Conservation (phyloP, 1,140 invertebrate genomes). For the Magallana ariakensis region DNA sequence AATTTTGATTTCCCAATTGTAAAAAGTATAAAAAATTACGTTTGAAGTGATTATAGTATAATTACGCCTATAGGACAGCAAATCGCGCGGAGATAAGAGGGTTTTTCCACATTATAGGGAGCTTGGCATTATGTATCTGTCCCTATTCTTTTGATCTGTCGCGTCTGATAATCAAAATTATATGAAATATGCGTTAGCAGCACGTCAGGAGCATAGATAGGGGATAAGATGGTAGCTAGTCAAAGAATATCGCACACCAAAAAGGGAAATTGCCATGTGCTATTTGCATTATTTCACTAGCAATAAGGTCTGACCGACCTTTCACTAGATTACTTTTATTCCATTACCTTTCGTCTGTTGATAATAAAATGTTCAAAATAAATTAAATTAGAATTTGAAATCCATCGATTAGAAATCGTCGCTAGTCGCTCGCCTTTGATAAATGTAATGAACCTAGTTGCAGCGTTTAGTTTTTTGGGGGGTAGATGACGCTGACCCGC, state of each 20-base stretch:
- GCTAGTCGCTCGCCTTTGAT: background rate
- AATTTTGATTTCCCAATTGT: conserved; percentile 38
- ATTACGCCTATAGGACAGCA: conserved; percentile 27
- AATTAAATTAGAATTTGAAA: conserved; percentile 39
- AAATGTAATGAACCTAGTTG: background rate
- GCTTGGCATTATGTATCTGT: conserved; percentile 14
- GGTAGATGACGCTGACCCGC: background rate
- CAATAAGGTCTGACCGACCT: background rate
- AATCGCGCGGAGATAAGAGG: conserved; percentile 22
- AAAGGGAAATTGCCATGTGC: background rate
- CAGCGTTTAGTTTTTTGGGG: background rate
- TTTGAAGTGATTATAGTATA: conserved; percentile 38
- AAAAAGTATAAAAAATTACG: conserved; percentile 36
- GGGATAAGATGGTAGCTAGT: background rate
- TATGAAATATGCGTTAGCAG: conserved; percentile 24
- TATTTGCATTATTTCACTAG: background rate
- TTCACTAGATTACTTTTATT: conserved; percentile 32
- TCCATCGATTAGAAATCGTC: conserved; percentile 11
- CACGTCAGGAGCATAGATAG: background rate
- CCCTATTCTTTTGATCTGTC: conserved; percentile 16
- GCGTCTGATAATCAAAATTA: conserved; percentile 33
- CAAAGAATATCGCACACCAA: background rate
- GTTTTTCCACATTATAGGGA: conserved; percentile 5
- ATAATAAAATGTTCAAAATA: conserved; percentile 27
- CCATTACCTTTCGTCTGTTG: conserved; percentile 8